phyloP scores from a whole-genome alignment of 2,113 vertebrate species.

The Podilymbus podiceps region DNA sequence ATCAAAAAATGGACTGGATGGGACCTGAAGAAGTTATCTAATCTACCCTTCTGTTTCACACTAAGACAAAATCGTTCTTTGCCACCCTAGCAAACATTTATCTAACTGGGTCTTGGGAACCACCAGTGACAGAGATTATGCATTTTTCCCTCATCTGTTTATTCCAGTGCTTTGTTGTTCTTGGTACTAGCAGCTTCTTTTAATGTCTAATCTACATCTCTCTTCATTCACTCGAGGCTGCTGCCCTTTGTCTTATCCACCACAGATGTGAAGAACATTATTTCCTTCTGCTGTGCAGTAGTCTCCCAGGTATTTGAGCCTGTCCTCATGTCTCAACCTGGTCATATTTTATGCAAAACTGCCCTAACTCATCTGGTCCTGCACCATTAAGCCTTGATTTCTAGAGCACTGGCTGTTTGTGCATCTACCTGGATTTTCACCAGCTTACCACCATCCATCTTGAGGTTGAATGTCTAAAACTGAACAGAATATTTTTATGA shows the following conservation, averaged over 20 bases:
- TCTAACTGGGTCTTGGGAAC: background rate
- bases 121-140: background rate
- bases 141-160: background rate
- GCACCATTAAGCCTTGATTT: background rate
- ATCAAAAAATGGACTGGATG: background rate
- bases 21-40: background rate
- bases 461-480: background rate
- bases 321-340: background rate
- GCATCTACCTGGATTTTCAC: background rate
- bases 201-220: background rate
- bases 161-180: background rate
- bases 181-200: background rate
- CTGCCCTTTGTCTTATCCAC: background rate
- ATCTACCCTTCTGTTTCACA: background rate
- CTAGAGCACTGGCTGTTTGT: background rate
- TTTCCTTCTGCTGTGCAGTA: background rate
- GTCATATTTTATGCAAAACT: background rate
- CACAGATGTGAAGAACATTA: background rate
- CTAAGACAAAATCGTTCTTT: background rate
- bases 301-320: background rate
- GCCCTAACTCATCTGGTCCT: background rate
- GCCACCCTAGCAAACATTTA: background rate
- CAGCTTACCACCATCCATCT: background rate
- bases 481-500: background rate
- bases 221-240: background rate